These are phyloP conservation scores for Merops nubicus DNA, from an alignment of 2,113 vertebrate species.

Conservation along the genomic window DNA sequence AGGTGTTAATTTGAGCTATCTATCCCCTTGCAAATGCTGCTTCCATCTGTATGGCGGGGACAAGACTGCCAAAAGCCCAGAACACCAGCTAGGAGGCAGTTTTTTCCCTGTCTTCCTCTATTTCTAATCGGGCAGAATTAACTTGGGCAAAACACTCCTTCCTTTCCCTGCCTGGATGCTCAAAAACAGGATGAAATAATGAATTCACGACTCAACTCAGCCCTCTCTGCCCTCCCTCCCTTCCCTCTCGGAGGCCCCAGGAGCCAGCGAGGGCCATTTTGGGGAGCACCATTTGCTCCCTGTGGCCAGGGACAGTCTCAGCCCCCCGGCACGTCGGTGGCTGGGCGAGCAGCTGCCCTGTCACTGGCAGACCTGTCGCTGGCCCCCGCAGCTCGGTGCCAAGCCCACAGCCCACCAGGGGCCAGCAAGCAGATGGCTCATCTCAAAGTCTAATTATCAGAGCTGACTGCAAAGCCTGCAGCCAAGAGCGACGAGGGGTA, in stretches of 20 bases:
- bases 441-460: slow-evolving; percentile 62
- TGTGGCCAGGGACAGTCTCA: neutral
- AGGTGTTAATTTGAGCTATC: neutral
- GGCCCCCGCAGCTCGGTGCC: neutral
- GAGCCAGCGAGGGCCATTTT: too few relatives aligned
- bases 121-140: slow-evolving; percentile 35
- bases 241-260: too few relatives aligned
- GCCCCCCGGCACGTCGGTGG: slow-evolving; percentile 27
- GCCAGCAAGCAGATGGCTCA: slow-evolving; percentile 67
- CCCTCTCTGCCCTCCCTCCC: neutral
- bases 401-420: slow-evolving; percentile 5
- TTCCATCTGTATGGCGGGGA: neutral
- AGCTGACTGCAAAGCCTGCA: neutral
- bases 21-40: neutral
- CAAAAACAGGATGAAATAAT: neutral
- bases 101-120: neutral
- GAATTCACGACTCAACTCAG: neutral
- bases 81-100: neutral
- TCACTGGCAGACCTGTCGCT: slow-evolving; percentile 15
- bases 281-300: too few relatives aligned
- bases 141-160: neutral
- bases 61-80: slow-evolving; percentile 16
- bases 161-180: neutral
- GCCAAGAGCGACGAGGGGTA: neutral
- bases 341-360: slow-evolving; percentile 60